Evolutionary conservation across 2,113 vertebrate species (phyloP).

Genomic region (Gambusia affinis): DNA sequence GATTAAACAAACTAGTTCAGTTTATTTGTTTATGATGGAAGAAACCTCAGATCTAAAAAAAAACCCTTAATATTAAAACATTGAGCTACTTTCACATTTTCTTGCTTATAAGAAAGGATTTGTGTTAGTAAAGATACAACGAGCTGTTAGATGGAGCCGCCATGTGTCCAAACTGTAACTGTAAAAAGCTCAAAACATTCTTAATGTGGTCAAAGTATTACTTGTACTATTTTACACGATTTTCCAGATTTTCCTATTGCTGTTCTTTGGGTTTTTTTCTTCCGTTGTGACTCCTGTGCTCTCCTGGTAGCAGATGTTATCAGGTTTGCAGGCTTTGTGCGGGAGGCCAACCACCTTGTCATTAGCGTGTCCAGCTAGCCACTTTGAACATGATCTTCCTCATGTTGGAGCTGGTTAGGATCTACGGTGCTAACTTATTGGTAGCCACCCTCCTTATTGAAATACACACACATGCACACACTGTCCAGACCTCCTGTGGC

Average conservation of each 20-base stretch:
- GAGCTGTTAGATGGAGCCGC: no score
- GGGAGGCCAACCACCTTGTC: neutral
- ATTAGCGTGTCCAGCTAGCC: constrained; percentile 38
- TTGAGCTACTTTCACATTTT: no score
- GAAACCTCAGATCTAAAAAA: no score
- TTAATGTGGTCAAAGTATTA: no score
- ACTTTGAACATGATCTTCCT: constrained; percentile 61
- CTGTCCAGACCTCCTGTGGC: constrained; percentile 53
- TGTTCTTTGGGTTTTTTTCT: neutral
- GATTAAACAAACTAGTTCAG: no score
- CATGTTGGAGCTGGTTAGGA: constrained; percentile 71
- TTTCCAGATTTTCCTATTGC: neutral
- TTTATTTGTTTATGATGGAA: no score
- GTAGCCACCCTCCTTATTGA: constrained; percentile 28
- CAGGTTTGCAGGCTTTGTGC: constrained; percentile 3
- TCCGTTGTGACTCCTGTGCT: neutral
- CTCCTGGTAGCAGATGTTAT: neutral
- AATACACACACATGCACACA: constrained; percentile 5
- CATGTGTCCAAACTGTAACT: no score
- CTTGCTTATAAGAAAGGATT: no score
- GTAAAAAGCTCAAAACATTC: no score
- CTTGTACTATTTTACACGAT: no score
- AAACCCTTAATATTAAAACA: no score
- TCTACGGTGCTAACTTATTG: constrained; percentile 44
- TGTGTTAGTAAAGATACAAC: no score